Evolutionary conservation across 2,888 invertebrate species (phyloP).

Genomic region (Lithosia quadra): DNA sequence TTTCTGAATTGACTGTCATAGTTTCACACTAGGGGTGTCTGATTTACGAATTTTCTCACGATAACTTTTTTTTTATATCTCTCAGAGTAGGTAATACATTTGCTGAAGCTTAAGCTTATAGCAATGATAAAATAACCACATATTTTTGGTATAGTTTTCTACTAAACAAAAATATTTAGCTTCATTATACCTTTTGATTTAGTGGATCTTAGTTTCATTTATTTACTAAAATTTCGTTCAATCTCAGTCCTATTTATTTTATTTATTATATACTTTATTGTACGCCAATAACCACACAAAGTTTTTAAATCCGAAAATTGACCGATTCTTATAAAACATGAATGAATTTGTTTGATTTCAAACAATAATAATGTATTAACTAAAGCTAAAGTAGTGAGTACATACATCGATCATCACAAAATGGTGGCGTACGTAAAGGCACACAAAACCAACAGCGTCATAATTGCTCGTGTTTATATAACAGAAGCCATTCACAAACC

Average conservation of each 20-base stretch:
- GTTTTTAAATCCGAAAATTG: background rate
- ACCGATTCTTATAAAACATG: constrained; percentile 8
- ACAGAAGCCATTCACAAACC: constrained; percentile 79
- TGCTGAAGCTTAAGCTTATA: background rate
- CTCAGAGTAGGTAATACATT: constrained; percentile 12
- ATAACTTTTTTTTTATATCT: constrained; percentile 12
- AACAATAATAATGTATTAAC: constrained; percentile 29
- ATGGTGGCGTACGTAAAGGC: constrained; percentile 52
- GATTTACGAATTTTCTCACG: constrained; percentile 68
- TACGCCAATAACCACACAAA: no score
- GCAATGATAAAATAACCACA: background rate
- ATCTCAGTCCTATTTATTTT: no score
- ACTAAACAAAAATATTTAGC: background rate
- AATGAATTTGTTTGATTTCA: constrained; percentile 25
- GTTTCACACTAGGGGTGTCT: constrained; percentile 67
- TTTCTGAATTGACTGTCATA: constrained; percentile 68
- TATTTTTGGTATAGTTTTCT: background rate
- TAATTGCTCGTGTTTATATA: constrained; percentile 80
- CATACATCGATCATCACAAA: constrained; percentile 46
- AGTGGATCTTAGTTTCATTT: background rate
- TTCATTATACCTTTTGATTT: background rate
- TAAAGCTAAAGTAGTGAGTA: constrained; percentile 35
- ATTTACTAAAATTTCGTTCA: background rate
- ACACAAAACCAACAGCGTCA: constrained; percentile 62
- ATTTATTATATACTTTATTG: no score